Evolutionary conservation across 2,888 invertebrate species (phyloP), one percentile per base, ranked within the genome.

Genomic region (Unio pictorum): DNA sequence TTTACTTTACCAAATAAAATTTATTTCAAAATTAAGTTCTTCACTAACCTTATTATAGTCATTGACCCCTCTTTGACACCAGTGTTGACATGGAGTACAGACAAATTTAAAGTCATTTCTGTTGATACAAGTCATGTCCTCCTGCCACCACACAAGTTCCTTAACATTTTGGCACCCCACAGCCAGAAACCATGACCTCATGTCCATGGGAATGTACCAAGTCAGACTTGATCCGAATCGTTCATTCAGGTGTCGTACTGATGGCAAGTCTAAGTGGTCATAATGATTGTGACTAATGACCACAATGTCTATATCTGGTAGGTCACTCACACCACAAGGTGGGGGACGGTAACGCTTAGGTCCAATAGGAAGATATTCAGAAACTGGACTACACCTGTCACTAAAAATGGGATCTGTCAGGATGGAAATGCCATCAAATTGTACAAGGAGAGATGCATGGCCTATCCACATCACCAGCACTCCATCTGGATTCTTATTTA

Each of bases 211-310:
- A 56, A 78, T 71, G 67, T 67, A 75, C 78, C 78, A 78, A 45
- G 65, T 69, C 7, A 68, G 65, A 45, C 72, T 18, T 6, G 67
- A 61, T 45, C 45, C 45, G 63, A 71, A 73, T n/a, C 56, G 68
- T 57, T 63, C 58, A 73, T 85, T 82, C 26, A 90, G 78, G 26
- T 75, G 66, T 18, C 66, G 70, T 1, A 90, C 87, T n/a, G 86
- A 80, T 26, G 71, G 34, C 18, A 66, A 68, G 73, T 92, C 91
- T 61, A 92, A 79, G 84, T 91, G 91, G 80, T 91, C 91, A 74
- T 91, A 92, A 80, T 91, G 91, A 79, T 90, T 90, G 76, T 91
- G 91, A 56, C 90, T 90, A 70, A 91, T 91, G 11, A 92, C 82
- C 1, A 90, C 91, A 60, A 89, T 89, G 75, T 91, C 86, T 4